These are phyloP conservation scores for Brachionus manjavacas DNA, from an alignment of 1,140 invertebrate genomes.

Conservation along the genomic window DNA sequence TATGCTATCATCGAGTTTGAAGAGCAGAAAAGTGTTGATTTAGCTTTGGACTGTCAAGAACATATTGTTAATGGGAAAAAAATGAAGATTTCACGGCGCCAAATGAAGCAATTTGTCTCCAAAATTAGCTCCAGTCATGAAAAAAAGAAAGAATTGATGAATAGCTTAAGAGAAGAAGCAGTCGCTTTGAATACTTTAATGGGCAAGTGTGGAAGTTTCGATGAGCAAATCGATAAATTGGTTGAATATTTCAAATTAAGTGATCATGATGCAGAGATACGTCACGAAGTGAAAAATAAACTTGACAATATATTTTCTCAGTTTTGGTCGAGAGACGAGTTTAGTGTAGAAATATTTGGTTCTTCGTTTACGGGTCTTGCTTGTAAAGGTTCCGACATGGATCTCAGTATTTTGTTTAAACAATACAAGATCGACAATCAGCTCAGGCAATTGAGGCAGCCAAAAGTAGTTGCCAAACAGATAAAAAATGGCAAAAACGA, in stretches of 20 bases:
- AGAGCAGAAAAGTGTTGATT: neutral
- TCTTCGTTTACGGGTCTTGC: neutral
- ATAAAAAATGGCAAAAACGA: slow-evolving; percentile 15
- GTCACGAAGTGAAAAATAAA: neutral
- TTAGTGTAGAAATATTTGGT: neutral
- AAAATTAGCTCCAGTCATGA: neutral
- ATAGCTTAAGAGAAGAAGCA: slow-evolving; percentile 22
- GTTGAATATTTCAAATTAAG: neutral
- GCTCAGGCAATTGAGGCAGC: neutral
- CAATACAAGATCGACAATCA: slow-evolving; percentile 23
- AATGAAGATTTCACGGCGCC: neutral
- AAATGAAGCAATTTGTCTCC: slow-evolving; percentile 30
- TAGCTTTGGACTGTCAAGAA: neutral
- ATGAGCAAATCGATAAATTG: slow-evolving; percentile 22
- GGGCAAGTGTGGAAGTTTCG: slow-evolving; percentile 8
- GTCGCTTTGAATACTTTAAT: neutral
- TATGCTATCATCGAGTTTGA: slow-evolving; percentile 39
- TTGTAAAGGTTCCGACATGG: slow-evolving; percentile 40
- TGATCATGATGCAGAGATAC: neutral
- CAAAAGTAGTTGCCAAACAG: slow-evolving; percentile 5
- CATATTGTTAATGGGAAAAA: slow-evolving; percentile 14
- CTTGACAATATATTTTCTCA: neutral
- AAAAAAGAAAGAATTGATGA: slow-evolving; percentile 26
- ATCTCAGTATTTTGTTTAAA: slow-evolving; percentile 1
- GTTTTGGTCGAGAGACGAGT: neutral